phyloP scores from a whole-genome alignment of 2,113 vertebrate species.

The Lycaon pictus region DNA sequence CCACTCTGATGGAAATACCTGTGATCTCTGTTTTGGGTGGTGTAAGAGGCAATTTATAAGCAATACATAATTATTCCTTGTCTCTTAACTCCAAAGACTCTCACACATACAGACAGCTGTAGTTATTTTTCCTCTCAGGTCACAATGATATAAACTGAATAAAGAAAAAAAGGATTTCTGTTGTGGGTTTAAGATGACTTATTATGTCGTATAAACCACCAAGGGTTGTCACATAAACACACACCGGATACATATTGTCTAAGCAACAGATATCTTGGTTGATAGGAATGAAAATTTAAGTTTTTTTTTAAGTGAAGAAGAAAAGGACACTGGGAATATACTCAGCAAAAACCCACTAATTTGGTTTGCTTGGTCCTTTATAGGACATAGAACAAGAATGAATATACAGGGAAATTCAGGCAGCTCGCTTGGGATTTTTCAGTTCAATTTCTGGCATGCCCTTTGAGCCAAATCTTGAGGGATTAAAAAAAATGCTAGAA shows the following conservation, averaged over 20 bases:
- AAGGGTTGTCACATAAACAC: neutral
- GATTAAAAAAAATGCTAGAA: neutral
- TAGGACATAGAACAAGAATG: neutral
- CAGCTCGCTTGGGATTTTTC: slow-evolving; percentile 41
- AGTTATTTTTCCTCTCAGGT: neutral
- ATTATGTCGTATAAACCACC: neutral
- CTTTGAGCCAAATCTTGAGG: slow-evolving; percentile 50
- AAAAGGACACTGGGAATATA: neutral
- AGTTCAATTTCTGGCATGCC: slow-evolving; percentile 25
- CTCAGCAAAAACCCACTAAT: slow-evolving; percentile 55
- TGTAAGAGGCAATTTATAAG: neutral
- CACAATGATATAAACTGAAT: neutral
- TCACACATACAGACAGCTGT: neutral
- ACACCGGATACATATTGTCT: neutral
- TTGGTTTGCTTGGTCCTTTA: neutral
- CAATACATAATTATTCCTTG: neutral
- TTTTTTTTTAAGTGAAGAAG: neutral
- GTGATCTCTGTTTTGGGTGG: neutral
- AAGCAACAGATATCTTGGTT: neutral
- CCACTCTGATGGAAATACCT: neutral
- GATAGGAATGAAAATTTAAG: neutral
- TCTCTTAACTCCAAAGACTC: neutral
- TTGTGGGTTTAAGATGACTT: neutral
- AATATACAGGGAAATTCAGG: neutral
- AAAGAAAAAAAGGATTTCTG: neutral